Base-by-base conservation (phyloP, 2,797 vertebrate genomes). In the Anolis apletophallus region DNA sequence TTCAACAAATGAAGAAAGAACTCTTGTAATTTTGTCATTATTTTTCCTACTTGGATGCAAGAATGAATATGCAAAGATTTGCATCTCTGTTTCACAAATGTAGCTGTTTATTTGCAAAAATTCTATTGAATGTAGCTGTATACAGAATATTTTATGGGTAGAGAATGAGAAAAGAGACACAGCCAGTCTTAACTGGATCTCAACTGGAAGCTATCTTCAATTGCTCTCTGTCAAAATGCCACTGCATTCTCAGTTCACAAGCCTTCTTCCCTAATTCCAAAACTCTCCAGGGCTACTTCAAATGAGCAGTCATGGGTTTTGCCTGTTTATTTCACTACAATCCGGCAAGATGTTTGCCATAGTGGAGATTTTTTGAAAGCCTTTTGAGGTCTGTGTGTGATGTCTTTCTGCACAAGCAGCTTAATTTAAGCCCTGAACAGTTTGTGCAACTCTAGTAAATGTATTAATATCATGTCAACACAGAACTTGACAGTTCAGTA, bases 361-460 rank as follows among this genome's bases (percentile, higher is more conserved):
- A 52, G 16, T 67, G 5, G 17, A 68, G 23, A 46, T 29, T 80
- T 67, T 80, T 29, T 34, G 40, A 73, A 69, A 46, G 64, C 46
- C 52, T 68, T 69, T 19, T 69, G 67, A 81, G 17, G 80, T n/a
- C 40, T 52, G 29, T 50, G 21, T 16, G 21, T 40, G 61, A 67
- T 32, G 14, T 52, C 61, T 81, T 52, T 73, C 64, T n/a, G 19
- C 17, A 21, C 26, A 54, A 10, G 50, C 46, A 54, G 50, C 40
- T 81, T 81, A 69, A 81, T 69, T 69, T 81, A 81, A 68, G 64
- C 64, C 67, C 17, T 69, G 64, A 81, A 54, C n/a, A 81, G 29
- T 32, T 67, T 69, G 80, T 54, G 80, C 40, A 69, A 69, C 14
- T n/a, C n/a, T 52, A 71, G 67, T 81, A 71, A 81, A 50, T 81